Evolutionary conservation across 2,797 vertebrate species (phyloP).

Genomic region (Xiphorhynchus erythropygius): DNA sequence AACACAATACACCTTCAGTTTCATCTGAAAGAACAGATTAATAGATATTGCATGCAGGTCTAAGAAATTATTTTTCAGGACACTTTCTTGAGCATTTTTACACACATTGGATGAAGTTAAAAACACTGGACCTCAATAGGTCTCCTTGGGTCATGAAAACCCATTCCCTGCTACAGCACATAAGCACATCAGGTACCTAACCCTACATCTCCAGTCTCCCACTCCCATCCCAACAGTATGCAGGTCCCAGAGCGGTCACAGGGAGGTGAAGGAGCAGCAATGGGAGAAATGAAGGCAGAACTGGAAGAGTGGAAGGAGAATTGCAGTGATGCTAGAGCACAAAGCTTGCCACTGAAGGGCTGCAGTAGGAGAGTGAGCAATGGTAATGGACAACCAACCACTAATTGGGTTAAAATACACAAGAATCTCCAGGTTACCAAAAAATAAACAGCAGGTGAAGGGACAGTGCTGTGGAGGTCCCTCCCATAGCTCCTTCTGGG

Average conservation of each 20-base stretch:
- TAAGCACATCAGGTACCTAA: neutral
- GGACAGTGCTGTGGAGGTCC: neutral
- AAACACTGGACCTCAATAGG: neutral
- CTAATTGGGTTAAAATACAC: neutral
- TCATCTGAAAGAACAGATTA: neutral
- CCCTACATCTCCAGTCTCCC: neutral
- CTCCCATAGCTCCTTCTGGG: neutral
- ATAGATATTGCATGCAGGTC: neutral
- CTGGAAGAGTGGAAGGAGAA: neutral
- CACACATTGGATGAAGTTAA: rapidly evolving
- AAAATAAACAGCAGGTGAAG: neutral
- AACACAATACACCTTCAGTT: neutral
- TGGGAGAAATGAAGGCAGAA: neutral
- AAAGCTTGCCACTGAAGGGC: neutral
- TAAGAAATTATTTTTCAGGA: neutral
- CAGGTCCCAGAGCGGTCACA: neutral
- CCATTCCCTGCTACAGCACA: neutral
- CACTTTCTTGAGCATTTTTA: neutral
- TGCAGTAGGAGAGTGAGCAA: neutral
- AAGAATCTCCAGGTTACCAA: neutral
- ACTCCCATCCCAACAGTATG: neutral
- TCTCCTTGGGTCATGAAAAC: neutral
- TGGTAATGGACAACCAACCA: neutral
- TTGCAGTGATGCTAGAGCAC: rapidly evolving
- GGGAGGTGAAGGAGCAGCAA: neutral